Evolutionary conservation across 1,140 invertebrate genomes (phyloP).

Genomic region (Solenopsis fugax): DNA sequence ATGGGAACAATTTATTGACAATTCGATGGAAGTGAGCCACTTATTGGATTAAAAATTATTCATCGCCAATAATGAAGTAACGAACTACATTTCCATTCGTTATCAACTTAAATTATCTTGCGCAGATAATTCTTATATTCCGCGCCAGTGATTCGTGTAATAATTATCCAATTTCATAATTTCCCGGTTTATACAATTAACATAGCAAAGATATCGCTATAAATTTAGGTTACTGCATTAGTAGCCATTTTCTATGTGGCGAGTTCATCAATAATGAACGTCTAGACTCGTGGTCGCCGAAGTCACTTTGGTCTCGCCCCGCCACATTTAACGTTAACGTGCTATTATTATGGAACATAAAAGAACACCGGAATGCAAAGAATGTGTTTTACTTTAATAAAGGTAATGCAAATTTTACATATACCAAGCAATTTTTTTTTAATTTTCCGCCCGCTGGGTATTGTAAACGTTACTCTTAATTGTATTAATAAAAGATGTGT

Average conservation of each 20-base stretch:
- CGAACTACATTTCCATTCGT: slow-evolving; percentile 45
- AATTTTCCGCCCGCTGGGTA: neutral
- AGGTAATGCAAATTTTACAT: neutral
- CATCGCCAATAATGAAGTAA: slow-evolving; percentile 37
- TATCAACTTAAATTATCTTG: slow-evolving; percentile 35
- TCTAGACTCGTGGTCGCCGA: slow-evolving; percentile 44
- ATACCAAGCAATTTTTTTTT: neutral
- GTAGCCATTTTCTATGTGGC: neutral
- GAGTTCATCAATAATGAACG: slow-evolving; percentile 36
- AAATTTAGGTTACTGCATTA: slow-evolving; percentile 33
- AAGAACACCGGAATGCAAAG: slow-evolving; percentile 7
- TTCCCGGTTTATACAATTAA: neutral
- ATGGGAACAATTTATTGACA: slow-evolving; percentile 42
- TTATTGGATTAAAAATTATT: slow-evolving; percentile 52
- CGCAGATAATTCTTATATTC: slow-evolving; percentile 1
- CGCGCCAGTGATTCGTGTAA: neutral
- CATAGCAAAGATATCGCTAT: neutral
- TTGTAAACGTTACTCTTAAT: neutral
- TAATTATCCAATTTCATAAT: slow-evolving; percentile 5
- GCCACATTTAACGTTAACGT: slow-evolving; percentile 41
- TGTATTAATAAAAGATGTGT: neutral
- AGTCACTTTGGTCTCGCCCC: slow-evolving; percentile 23
- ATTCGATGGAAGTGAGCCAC: slow-evolving; percentile 36
- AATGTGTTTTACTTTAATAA: slow-evolving; percentile 1
- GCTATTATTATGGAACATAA: slow-evolving; percentile 34